phyloP scores from a whole-genome alignment of 2,797 vertebrate species.

The Phylloscopus collybita region DNA sequence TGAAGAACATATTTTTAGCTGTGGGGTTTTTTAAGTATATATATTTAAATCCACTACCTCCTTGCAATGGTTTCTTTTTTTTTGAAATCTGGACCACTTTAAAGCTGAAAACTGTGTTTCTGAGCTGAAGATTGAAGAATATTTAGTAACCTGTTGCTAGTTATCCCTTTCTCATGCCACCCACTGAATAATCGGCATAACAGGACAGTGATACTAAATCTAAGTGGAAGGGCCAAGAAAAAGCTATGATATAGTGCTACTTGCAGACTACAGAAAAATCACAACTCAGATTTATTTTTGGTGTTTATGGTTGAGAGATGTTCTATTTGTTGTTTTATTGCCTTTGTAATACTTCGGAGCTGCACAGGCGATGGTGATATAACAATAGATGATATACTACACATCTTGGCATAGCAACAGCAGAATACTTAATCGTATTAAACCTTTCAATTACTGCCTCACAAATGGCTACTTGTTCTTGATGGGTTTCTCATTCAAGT shows the following conservation, averaged over 20 bases:
- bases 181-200: background rate
- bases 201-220: background rate
- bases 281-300: background rate
- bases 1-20: background rate
- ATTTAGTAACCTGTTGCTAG: background rate
- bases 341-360: background rate
- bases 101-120: background rate
- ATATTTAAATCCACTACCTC: background rate
- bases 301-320: background rate
- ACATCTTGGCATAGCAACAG: background rate
- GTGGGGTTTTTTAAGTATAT: rapidly evolving
- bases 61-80: background rate
- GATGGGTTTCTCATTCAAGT: conserved; percentile 51
- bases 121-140: background rate
- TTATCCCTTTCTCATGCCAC: background rate
- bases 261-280: background rate
- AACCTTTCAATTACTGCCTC: conserved; percentile 19
- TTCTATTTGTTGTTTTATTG: background rate
- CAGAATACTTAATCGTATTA: background rate
- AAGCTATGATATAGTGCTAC: background rate
- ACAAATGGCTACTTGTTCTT: conserved; percentile 31
- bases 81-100: background rate
- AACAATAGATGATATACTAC: background rate
- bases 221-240: background rate
- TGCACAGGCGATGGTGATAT: background rate